Conservation (phyloP, 2,888 invertebrate species). For the Platycnemis pennipes region DNA sequence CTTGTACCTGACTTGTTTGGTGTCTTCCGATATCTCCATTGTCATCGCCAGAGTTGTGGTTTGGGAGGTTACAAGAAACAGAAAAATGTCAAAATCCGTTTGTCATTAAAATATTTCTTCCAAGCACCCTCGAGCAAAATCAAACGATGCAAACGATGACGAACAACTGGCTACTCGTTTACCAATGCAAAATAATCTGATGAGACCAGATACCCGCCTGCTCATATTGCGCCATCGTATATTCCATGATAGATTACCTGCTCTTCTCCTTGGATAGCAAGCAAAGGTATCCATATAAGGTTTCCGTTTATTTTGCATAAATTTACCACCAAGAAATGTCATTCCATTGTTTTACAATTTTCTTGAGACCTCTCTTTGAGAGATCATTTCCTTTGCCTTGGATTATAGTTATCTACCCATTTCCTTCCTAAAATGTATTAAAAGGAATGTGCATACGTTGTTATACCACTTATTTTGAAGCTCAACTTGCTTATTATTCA, state of each 20-base stretch:
- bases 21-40: neutral
- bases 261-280: neutral
- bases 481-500: neutral
- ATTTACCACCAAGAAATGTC: neutral
- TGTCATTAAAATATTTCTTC: neutral
- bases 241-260: neutral
- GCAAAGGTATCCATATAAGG: neutral
- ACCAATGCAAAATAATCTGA: neutral
- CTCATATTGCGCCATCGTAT: neutral
- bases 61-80: neutral
- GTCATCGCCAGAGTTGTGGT: neutral
- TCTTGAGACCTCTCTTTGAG: neutral
- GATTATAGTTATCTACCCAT: neutral
- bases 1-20: neutral
- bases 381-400: too few relatives aligned
- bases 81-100: neutral
- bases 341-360: neutral
- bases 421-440: neutral
- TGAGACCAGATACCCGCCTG: neutral
- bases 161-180: neutral
- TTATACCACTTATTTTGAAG: neutral
- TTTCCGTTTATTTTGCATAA: neutral
- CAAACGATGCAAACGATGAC: neutral
- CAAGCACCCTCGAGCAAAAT: neutral
- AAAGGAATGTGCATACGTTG: neutral